Conservation (phyloP, 64 coral and sea anemone species). For the Stylophora pistillata region DNA sequence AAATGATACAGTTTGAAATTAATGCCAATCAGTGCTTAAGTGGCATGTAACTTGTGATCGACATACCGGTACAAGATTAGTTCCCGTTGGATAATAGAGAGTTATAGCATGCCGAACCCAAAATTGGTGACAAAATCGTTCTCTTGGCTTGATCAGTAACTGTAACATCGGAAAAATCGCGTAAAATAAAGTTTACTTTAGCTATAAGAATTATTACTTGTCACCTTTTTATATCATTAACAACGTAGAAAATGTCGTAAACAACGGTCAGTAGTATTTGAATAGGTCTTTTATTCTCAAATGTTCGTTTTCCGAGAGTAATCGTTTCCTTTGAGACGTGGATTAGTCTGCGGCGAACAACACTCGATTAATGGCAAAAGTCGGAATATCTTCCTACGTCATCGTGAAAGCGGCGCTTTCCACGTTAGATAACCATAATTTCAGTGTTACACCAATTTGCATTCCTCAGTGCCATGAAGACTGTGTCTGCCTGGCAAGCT, state of each 20-base stretch:
- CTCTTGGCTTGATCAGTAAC: too few species aligned
- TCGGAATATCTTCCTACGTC: neutral
- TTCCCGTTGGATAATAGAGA: too few species aligned
- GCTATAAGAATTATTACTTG: neutral
- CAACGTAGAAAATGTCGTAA: neutral
- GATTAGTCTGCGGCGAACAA: conserved; percentile 34
- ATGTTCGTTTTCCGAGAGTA: too few species aligned
- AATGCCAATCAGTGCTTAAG: too few species aligned
- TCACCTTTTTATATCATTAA: conserved; percentile 28
- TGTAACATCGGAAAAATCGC: neutral
- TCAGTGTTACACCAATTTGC: neutral
- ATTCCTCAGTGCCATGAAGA: neutral
- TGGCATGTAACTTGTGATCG: too few species aligned
- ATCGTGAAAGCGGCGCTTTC: too few species aligned
- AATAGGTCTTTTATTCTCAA: neutral
- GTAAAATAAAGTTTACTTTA: neutral
- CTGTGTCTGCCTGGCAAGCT: neutral
- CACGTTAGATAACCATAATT: too few species aligned
- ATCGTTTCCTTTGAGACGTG: conserved; percentile 4
- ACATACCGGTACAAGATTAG: too few species aligned
- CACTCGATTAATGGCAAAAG: neutral
- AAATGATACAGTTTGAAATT: too few species aligned
- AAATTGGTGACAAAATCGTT: too few species aligned
- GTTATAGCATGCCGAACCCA: too few species aligned
- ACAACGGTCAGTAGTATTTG: neutral